Percentiles rank a stretch among this genome's conserved stretches.
phyloP scores from a whole-genome alignment of 2,113 vertebrate genomes.

The Ovis canadensis region DNA sequence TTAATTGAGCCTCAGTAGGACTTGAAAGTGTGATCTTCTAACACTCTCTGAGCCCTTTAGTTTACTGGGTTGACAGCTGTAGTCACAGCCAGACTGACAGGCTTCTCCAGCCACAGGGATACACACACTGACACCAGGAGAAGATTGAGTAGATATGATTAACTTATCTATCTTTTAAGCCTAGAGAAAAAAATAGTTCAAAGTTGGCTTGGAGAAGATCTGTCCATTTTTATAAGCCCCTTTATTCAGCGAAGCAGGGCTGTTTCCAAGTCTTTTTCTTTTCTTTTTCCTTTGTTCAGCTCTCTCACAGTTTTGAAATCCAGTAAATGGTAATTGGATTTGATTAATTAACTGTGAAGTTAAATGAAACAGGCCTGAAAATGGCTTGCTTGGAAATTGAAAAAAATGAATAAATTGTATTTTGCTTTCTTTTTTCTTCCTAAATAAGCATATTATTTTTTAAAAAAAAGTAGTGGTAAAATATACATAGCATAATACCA shows the following conservation, averaged over 20 bases:
- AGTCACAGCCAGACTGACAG: background rate
- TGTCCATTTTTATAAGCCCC: background rate
- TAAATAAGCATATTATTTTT: background rate
- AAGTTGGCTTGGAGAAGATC: background rate
- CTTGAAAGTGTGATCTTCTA: background rate
- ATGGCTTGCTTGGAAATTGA: background rate
- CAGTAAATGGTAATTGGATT: background rate
- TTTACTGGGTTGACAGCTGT: background rate
- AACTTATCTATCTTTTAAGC: background rate
- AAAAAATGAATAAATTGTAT: background rate
- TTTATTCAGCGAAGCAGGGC: background rate
- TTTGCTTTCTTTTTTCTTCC: background rate
- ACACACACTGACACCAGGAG: background rate
- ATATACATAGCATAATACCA: background rate
- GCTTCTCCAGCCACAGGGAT: background rate
- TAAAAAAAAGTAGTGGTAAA: background rate
- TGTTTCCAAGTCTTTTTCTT: background rate
- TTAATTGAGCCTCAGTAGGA: background rate
- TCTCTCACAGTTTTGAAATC: background rate
- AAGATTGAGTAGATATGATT: background rate
- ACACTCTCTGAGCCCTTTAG: background rate
- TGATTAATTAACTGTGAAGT: background rate
- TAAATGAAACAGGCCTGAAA: background rate
- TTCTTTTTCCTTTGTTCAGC: background rate
- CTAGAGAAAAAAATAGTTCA: background rate